Evolutionary conservation across 2,888 invertebrate genomes (phyloP), one percentile per base, ranked within the genome.

Genomic region (Deilephila porcellus): DNA sequence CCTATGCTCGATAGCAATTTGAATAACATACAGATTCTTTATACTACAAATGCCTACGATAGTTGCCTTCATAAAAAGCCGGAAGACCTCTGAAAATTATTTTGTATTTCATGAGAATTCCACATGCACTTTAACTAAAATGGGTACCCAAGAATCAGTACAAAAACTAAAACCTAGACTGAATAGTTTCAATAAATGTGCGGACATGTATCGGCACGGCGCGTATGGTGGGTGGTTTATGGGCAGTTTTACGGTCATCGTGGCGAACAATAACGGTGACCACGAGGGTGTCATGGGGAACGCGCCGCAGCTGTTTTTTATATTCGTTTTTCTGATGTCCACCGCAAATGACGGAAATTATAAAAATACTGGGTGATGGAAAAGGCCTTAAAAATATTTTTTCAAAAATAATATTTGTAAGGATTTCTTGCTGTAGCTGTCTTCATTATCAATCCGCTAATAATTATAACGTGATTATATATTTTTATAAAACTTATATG

Each of bases 251-350:
- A 93, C 78, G 80, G 81, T 85, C 89, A 85, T 84, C 81, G 85
- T 83, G 83, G 86, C 87, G 86, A 86, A 87, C 89, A 91, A 90
- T 91, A 92, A 91, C 88, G 89, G 90, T 88, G 90, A 90, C 91
- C 91, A 87, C 89, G 87, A 89, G 92, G 92, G 93, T 89, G 92
- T 86, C 87, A 87, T 81, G 82, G 82, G 85, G 84, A 81, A 83
- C 67, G 25, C 79, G 88, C 87, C 93, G 93, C 96, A 96, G 95
- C 95, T 96, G 96, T 95, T 96, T 96, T 96, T 96, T 96, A 94
- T 94, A 94, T 94, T 93, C 90, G 89, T 87, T 90, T 86, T 60
- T 45, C n/a, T 67, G 64, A 64, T 53, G 59, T 73, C 59, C 72
- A 64, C 71, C 60, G n/a, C 29, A 63, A 73, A 67, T 59, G 17